A percentile compares a stretch with the other conserved stretches of the same genome.
phyloP scores from a whole-genome alignment of 2,888 invertebrate species.

The Microplitis manilae region DNA sequence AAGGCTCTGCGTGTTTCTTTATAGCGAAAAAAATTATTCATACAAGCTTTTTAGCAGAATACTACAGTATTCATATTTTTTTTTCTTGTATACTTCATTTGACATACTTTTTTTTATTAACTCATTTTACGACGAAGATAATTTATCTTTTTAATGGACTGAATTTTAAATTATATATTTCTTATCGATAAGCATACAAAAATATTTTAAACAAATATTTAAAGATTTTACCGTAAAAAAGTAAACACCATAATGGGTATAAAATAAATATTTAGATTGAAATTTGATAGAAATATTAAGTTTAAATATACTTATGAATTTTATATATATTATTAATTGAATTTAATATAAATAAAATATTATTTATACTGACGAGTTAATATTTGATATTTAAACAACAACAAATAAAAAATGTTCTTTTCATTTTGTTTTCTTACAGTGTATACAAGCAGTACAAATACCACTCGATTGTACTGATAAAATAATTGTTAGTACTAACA shows the following conservation, averaged over 20 bases:
- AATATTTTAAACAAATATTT: no score
- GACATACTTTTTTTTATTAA: background rate
- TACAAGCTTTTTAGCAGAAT: background rate
- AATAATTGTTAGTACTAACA: background rate
- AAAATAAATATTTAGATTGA: no score
- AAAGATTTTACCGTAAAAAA: no score
- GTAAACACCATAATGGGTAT: no score
- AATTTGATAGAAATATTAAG: no score
- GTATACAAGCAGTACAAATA: background rate
- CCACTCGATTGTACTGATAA: background rate
- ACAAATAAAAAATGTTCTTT: background rate
- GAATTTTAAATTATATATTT: background rate
- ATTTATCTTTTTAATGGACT: background rate
- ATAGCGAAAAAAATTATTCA: slow-evolving; percentile 13
- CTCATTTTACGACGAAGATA: background rate
- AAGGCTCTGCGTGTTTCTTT: slow-evolving; percentile 25
- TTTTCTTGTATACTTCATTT: background rate
- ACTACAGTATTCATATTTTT: background rate
- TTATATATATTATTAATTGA: no score
- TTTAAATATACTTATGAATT: no score
- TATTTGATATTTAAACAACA: background rate
- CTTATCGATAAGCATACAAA: background rate
- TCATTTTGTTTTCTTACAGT: background rate
- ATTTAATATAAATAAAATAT: no score
- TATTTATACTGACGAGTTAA: no score